Base-by-base conservation (phyloP, 2,113 vertebrate species). In the Datnioides undecimradiatus region DNA sequence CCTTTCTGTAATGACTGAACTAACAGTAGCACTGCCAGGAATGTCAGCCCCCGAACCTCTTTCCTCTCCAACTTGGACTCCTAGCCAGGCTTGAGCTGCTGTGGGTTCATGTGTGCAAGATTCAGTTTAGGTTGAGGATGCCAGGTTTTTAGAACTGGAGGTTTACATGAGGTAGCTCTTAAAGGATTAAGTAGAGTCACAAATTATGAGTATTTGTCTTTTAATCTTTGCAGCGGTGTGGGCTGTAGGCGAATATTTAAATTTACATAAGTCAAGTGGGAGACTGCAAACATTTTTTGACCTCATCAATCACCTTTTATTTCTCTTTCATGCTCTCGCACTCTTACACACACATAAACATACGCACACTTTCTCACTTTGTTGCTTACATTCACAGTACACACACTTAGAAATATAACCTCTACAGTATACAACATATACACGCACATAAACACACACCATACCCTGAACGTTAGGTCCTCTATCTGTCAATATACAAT, bases 11-110 rank as follows among this genome's bases (percentile, higher is more conserved):
- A 79, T 41, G 51, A 71, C 34, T 81, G 34, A 82, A 78, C 71
- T 85, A 77, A 86, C 79, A 78, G 45, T 14, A 45, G 23, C 34
- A 4, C 34, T 65, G 58, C 72, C 82, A 81, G 73, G 60, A 84
- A 72, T 45, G 76, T 52, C 62, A 45, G 52, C 59, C 73, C 55
- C 67, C 59, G 52, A 36, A 64, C 76, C 40, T 11, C 27, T 31
- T 57, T 69, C 65, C 68, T 25, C 49, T 71, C 70, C 52, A 43
- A 38, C 49, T 9, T 29, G 49, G 40, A 73, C 74, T 57, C 13
- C 1, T 9, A 48, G 60, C 29, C 57, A 16, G 12, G 12, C 27
- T 8, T 29, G 27, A 65, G 65, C 71, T 78, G 64, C 74, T 80
- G 57, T 29, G 46, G 76, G 51, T 85, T 65, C 9, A 34, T 34